These are phyloP conservation scores for Oreochromis niloticus DNA, from an alignment of 2,113 vertebrate genomes.

Conservation along the genomic window DNA sequence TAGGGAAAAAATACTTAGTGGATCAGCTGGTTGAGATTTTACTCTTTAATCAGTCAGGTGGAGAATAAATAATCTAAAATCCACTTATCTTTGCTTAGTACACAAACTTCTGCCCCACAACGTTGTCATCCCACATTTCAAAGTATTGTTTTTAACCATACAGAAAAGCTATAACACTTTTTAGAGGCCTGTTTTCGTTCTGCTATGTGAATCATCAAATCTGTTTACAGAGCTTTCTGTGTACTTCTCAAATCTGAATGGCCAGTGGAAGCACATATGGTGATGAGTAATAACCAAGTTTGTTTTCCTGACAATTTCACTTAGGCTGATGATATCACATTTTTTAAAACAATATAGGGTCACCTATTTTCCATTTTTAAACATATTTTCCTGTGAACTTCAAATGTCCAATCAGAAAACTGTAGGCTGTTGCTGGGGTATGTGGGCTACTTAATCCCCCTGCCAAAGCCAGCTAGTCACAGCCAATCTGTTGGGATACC, in stretches of 20 bases:
- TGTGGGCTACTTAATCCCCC: not conserved
- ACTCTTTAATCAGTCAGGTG: not conserved
- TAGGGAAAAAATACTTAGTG: not conserved
- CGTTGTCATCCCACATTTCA: not conserved
- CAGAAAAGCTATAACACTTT: not conserved
- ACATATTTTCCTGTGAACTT: not conserved
- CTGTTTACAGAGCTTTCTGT: not conserved
- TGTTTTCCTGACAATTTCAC: not conserved
- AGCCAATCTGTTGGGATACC: not conserved
- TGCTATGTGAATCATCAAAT: conserved; percentile 18
- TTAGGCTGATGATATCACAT: not conserved
- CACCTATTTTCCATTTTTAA: not conserved
- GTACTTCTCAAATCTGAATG: not conserved
- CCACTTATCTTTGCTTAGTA: not conserved
- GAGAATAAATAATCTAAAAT: not conserved
- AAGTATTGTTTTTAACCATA: not conserved
- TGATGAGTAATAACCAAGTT: conserved; percentile 20
- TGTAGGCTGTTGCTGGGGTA: not conserved
- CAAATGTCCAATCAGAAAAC: not conserved
- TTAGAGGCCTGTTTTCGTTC: not conserved
- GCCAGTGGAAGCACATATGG: conserved; percentile 24
- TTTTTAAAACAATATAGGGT: not conserved
- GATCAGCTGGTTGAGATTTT: not conserved
- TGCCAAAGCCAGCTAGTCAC: not conserved
- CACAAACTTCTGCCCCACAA: not conserved